Base-by-base conservation (phyloP, 2,113 vertebrate genomes). In the Microcebus jonahi region DNA sequence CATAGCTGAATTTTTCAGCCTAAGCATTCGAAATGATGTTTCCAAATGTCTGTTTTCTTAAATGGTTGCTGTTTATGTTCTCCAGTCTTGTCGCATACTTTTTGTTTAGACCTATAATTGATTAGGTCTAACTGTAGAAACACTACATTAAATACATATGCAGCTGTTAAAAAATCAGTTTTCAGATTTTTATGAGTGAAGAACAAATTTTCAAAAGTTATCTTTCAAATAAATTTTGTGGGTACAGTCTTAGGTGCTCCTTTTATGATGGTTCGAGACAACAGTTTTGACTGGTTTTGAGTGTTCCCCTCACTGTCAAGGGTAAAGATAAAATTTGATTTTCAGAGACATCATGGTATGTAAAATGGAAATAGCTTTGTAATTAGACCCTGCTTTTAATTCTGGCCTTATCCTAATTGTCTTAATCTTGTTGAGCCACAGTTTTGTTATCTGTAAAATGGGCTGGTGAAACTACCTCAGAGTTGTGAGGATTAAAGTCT, bases 401-500 rank as follows among this genome's bases (percentile, higher is more conserved):
- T 88, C 80, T 71, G 63, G 14, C 25, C 48, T 75, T 34, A 2
- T 59, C 29, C 21, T 21, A 8, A 29, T 75, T 63, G 59, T 59
- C 8, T 91, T 65, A 31, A 36, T 80, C 42, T 90, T 50, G 31
- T 18, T 79, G 82, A 77, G 45, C 31, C 50, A 77, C 50, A 17
- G n/a, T 91, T 91, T 91, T 95, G 29, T 55, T 57, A 39, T 90
- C 67, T 91, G 39, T 93, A 25, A 89, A 91, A 89, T n/a, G 73
- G 36, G n/a, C 34, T 82, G 55, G 71, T 68, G 61, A 92, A 67
- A 8, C 18, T n/a, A 55, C 4, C 21, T 42, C 71, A 50, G 14
- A 85, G 17, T 70, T 68, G 0, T 73, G 21, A 92, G 48, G 36
- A 77, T 71, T 77, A 36, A 57, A 45, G 57, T 36, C 12, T 34